Percentiles rank a stretch among this genome's conserved stretches.
These are phyloP conservation scores for Conger conger DNA, from an alignment of 2,113 vertebrate genomes.

Conservation along the genomic window DNA sequence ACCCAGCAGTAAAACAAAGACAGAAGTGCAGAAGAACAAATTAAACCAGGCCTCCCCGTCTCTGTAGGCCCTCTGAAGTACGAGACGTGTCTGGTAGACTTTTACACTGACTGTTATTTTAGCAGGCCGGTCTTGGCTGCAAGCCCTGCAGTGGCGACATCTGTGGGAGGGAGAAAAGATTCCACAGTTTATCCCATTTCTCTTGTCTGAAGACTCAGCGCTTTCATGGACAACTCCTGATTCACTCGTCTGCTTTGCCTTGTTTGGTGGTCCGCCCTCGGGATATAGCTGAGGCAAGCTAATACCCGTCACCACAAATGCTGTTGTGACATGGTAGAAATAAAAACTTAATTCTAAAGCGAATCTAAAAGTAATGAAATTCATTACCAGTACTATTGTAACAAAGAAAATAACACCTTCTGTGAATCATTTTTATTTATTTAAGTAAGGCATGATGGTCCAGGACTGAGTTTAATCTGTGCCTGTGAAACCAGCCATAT, in stretches of 20 bases:
- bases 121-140: constrained; percentile 25
- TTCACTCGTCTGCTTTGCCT: constrained; percentile 20
- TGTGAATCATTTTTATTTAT: background rate
- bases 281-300: constrained; percentile 34
- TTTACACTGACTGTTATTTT: constrained; percentile 17
- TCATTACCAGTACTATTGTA: background rate
- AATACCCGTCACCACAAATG: constrained; percentile 43
- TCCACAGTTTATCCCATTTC: constrained; percentile 23
- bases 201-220: constrained; percentile 27
- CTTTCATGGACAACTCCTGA: constrained; percentile 36
- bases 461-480: no score
- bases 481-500: no score
- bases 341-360: background rate
- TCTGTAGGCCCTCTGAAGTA: constrained; percentile 11
- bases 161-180: constrained; percentile 33
- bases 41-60: constrained; percentile 2
- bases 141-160: constrained; percentile 19
- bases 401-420: background rate
- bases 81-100: constrained; percentile 13
- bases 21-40: background rate
- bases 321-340: background rate
- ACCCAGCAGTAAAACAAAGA: constrained; percentile 27
- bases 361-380: background rate
- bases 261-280: constrained; percentile 13
- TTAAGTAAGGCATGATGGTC: no score